Evolutionary conservation across 92 coral and sea anemone species (phyloP).

Genomic region (Ricordea florida): DNA sequence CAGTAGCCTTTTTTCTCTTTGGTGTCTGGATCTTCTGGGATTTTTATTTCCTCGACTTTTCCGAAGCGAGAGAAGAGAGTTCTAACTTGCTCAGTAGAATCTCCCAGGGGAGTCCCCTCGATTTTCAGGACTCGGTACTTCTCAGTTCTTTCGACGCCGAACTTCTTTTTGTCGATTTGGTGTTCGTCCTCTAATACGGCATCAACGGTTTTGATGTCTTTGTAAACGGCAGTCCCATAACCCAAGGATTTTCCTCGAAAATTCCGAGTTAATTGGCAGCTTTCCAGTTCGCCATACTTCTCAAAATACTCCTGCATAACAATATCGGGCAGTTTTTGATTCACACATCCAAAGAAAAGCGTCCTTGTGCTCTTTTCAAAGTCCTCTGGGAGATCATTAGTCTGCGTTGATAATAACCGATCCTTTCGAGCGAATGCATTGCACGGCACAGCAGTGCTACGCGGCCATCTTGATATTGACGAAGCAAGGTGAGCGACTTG

Average conservation of each 20-base stretch:
- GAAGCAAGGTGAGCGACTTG: neutral
- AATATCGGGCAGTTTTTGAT: slow-evolving; percentile 5
- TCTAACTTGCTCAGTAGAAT: neutral
- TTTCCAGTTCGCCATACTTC: slow-evolving; percentile 13
- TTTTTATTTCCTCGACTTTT: neutral
- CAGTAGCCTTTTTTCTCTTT: slow-evolving; percentile 10
- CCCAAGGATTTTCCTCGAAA: slow-evolving; percentile 20
- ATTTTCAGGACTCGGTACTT: slow-evolving; percentile 24
- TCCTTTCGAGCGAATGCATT: too few relatives aligned
- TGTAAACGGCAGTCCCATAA: slow-evolving; percentile 12
- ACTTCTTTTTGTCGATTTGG: neutral
- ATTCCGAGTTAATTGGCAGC: slow-evolving; percentile 1
- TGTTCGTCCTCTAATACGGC: slow-evolving; percentile 12
- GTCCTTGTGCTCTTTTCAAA: slow-evolving; percentile 5
- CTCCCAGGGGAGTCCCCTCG: slow-evolving; percentile 13
- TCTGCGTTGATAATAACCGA: neutral
- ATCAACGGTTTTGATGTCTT: slow-evolving; percentile 7
- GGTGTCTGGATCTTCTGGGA: slow-evolving; percentile 11
- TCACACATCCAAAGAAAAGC: slow-evolving; percentile 32
- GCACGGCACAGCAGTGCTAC: neutral
- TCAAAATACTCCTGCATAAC: slow-evolving; percentile 12
- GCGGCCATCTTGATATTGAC: neutral
- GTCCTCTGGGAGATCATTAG: slow-evolving; percentile 10
- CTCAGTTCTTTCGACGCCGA: slow-evolving; percentile 12
- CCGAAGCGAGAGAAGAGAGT: slow-evolving; percentile 18